Evolutionary conservation across 2,888 invertebrate species (phyloP).

Genomic region (Chelonus formosanus): DNA sequence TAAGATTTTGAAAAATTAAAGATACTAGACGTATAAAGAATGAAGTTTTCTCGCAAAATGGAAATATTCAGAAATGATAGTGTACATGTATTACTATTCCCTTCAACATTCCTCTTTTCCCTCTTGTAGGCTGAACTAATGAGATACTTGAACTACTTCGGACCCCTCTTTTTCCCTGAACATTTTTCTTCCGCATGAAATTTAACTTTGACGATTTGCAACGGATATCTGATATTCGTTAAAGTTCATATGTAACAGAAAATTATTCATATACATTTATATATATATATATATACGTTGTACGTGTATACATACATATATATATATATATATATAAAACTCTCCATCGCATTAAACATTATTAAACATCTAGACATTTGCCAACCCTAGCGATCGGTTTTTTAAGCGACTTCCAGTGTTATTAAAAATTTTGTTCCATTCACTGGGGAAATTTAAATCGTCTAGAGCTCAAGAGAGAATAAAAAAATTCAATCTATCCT

Average conservation of each 20-base stretch:
- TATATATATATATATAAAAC: slow-evolving; percentile 14
- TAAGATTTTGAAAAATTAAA: too few species aligned
- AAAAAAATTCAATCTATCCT: slow-evolving; percentile 31
- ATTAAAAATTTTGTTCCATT: slow-evolving; percentile 31
- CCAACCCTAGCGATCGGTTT: slow-evolving; percentile 37
- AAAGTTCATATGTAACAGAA: slow-evolving; percentile 7
- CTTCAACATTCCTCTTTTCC: slow-evolving; percentile 4
- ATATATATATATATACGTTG: background rate
- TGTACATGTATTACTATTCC: slow-evolving; percentile 5
- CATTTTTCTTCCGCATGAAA: slow-evolving; percentile 24
- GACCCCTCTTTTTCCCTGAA: slow-evolving; percentile 25
- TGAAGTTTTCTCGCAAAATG: slow-evolving; percentile 7
- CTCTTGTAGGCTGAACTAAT: slow-evolving; percentile 34
- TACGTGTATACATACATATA: slow-evolving; percentile 7
- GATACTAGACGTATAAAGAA: too few species aligned
- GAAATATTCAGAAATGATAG: slow-evolving; percentile 16
- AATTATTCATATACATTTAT: slow-evolving; percentile 9
- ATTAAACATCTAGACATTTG: slow-evolving; percentile 33
- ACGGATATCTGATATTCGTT: slow-evolving; percentile 27
- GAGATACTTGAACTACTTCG: slow-evolving; percentile 48
- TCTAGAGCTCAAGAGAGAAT: slow-evolving; percentile 12
- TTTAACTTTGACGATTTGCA: slow-evolving; percentile 34
- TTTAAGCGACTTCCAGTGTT: slow-evolving; percentile 20
- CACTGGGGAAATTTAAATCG: slow-evolving; percentile 29
- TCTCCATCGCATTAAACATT: background rate